Evolutionary conservation across 2,888 invertebrate species (phyloP).

Genomic region (Noctua fimbriata): DNA sequence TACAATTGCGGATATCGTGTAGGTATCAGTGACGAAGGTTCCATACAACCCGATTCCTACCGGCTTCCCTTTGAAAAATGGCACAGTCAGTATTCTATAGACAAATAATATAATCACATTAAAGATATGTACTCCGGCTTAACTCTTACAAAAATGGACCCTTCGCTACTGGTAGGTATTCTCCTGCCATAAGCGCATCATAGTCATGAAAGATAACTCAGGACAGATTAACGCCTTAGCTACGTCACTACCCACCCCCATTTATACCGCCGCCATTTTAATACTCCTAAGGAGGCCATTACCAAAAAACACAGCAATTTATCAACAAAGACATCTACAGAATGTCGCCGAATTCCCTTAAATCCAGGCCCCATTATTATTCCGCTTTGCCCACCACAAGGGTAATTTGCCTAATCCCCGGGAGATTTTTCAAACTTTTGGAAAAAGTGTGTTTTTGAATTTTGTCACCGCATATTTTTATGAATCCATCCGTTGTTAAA

Average conservation of each 20-base stretch:
- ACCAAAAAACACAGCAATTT: slow-evolving; percentile 86
- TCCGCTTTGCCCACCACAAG: slow-evolving; percentile 81
- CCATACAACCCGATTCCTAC: no score
- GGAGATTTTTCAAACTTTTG: slow-evolving; percentile 59
- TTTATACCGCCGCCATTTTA: slow-evolving; percentile 58
- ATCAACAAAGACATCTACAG: slow-evolving; percentile 83
- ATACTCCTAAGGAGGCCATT: slow-evolving; percentile 80
- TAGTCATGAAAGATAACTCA: slow-evolving; percentile 33
- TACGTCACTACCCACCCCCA: slow-evolving; percentile 14
- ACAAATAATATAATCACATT: no score
- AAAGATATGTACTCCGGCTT: no score
- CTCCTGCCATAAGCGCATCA: slow-evolving; percentile 13
- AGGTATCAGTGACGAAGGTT: background rate
- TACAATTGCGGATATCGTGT: background rate
- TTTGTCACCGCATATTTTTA: slow-evolving; percentile 36
- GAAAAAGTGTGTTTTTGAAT: slow-evolving; percentile 23
- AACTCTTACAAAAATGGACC: no score
- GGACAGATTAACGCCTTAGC: slow-evolving; percentile 40
- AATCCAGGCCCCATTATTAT: slow-evolving; percentile 85
- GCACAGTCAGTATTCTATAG: no score
- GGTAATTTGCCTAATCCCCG: slow-evolving; percentile 84
- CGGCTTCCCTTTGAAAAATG: no score
- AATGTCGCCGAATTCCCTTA: slow-evolving; percentile 79
- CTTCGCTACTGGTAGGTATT: background rate
- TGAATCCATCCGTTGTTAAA: slow-evolving; percentile 4